phyloP scores from a whole-genome alignment of 2,888 invertebrate genomes.

The Nephrotoma flavescens region DNA sequence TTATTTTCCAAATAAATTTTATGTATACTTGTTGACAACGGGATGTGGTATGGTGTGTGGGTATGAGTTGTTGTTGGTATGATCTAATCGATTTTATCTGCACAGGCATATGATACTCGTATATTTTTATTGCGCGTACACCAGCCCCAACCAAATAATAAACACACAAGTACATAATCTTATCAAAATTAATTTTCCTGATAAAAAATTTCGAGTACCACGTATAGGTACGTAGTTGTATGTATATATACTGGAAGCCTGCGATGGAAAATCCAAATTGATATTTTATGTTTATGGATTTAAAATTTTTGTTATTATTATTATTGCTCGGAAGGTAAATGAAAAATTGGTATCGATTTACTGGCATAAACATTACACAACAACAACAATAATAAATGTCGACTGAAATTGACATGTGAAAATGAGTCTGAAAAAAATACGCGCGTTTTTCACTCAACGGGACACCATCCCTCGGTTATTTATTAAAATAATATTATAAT shows the following conservation, averaged over 20 bases:
- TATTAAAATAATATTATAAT: no score
- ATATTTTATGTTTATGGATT: neutral
- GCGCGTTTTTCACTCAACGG: neutral
- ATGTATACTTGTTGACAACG: neutral
- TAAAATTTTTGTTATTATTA: neutral
- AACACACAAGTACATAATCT: neutral
- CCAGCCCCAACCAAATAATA: neutral
- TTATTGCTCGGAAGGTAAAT: neutral
- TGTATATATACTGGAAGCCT: neutral
- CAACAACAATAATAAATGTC: neutral
- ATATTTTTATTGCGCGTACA: neutral
- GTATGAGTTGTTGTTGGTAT: neutral
- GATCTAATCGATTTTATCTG: neutral
- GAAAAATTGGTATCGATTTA: neutral
- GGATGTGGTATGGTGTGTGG: neutral
- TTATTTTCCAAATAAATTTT: neutral
- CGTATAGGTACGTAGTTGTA: no score
- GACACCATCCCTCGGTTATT: neutral
- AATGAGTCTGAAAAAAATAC: neutral
- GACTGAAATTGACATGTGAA: neutral
- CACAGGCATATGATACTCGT: neutral
- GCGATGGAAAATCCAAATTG: neutral
- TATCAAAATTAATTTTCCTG: neutral
- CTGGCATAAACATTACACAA: neutral
- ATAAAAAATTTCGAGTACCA: neutral